A percentile compares a stretch with the other conserved stretches of the same genome.
phyloP scores from a whole-genome alignment of 2,113 vertebrate species.

The Scomber japonicus region DNA sequence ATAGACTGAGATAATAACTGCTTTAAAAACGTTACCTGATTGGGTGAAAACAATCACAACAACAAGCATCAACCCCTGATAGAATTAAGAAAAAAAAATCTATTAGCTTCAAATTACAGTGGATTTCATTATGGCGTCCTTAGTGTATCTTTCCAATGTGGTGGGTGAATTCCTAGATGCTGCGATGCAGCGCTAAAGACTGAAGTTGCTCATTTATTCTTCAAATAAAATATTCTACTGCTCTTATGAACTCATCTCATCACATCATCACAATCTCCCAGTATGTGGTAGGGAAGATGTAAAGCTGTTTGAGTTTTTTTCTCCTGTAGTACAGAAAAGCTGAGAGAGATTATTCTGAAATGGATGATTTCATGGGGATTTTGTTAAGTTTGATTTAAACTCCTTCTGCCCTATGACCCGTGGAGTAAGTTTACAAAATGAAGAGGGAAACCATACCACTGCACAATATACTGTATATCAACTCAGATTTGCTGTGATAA shows the following conservation, averaged over 20 bases:
- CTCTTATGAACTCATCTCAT: constrained; percentile 49
- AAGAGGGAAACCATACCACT: neutral
- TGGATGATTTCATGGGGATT: neutral
- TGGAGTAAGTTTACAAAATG: neutral
- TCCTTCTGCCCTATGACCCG: neutral
- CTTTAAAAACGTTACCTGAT: neutral
- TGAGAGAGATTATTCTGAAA: constrained; percentile 19
- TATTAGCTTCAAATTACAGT: constrained; percentile 8
- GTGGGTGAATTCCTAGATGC: constrained; percentile 41
- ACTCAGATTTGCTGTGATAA: no score
- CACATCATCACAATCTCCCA: constrained; percentile 39
- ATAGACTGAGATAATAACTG: neutral
- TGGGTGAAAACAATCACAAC: neutral
- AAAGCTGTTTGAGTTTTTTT: constrained; percentile 16
- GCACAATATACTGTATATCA: no score
- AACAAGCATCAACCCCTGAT: neutral
- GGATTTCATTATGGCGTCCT: neutral
- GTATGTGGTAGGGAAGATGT: constrained; percentile 15
- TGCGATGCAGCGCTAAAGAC: constrained; percentile 37
- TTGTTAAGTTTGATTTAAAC: neutral
- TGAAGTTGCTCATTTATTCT: constrained; percentile 55
- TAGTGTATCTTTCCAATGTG: constrained; percentile 9
- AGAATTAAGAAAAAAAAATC: neutral
- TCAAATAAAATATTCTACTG: constrained; percentile 48
- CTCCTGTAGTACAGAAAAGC: constrained; percentile 5